These are phyloP conservation scores for Cartodere bifasciata DNA, from an alignment of 2,888 invertebrate genomes.

Conservation along the genomic window DNA sequence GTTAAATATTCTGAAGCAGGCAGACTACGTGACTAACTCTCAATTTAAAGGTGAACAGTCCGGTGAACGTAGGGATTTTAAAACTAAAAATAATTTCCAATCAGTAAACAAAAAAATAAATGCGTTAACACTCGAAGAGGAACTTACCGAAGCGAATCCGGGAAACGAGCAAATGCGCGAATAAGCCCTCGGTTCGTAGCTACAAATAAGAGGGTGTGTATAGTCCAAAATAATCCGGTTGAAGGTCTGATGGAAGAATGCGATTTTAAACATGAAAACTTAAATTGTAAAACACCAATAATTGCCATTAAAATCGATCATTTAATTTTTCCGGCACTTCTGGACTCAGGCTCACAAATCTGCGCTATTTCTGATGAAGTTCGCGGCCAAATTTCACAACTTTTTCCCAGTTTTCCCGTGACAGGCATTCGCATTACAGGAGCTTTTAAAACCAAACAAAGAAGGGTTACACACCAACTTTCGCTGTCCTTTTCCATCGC, in stretches of 20 bases:
- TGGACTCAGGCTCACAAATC: slow-evolving; percentile 16
- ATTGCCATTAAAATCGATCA: slow-evolving; percentile 1
- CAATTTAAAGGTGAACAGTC: too few relatives aligned
- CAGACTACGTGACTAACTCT: too few relatives aligned
- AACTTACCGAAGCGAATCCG: too few relatives aligned
- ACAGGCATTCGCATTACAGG: slow-evolving; percentile 6
- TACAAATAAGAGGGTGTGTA: too few relatives aligned
- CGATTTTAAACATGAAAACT: slow-evolving; percentile 5
- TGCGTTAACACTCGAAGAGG: too few relatives aligned
- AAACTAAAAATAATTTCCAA: too few relatives aligned
- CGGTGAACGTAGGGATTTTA: too few relatives aligned
- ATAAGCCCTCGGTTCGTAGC: too few relatives aligned
- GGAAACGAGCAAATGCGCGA: too few relatives aligned
- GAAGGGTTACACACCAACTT: neutral
- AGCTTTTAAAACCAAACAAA: slow-evolving; percentile 3
- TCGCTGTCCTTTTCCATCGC: neutral
- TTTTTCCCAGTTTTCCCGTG: slow-evolving; percentile 6
- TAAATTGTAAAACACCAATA: slow-evolving; percentile 1
- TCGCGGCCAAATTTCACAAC: neutral
- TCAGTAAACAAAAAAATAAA: too few relatives aligned
- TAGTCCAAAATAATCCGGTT: slow-evolving; percentile 4
- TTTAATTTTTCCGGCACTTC: slow-evolving; percentile 6
- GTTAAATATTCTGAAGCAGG: too few relatives aligned
- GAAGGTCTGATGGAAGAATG: neutral
- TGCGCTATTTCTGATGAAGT: slow-evolving; percentile 10